Percentiles rank a stretch among this genome's conserved stretches.
These are phyloP conservation scores for Cichladusa arquata DNA, from an alignment of 2,113 vertebrate genomes.

Conservation along the genomic window DNA sequence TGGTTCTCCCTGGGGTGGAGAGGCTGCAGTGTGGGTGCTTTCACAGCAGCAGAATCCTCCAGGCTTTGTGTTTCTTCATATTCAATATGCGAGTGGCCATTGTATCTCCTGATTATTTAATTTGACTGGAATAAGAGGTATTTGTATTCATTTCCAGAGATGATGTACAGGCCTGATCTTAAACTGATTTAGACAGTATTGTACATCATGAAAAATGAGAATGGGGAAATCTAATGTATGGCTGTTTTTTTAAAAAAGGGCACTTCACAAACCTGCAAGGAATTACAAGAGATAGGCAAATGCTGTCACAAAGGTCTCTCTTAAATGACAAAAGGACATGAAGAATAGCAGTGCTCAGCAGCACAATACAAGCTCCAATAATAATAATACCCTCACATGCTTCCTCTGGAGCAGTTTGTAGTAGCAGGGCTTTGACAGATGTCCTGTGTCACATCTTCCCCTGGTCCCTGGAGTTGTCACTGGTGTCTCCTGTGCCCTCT, in stretches of 20 bases:
- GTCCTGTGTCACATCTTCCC: conserved; percentile 12
- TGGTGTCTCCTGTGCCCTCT: not conserved
- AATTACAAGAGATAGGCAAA: conserved; percentile 53
- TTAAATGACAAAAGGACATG: conserved; percentile 53
- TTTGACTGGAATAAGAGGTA: conserved; percentile 52
- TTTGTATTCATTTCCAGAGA: conserved; percentile 65
- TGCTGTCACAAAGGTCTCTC: conserved; percentile 57
- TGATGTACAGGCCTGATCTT: conserved; percentile 52
- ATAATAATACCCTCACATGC: conserved; percentile 15
- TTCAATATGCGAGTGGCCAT: not conserved
- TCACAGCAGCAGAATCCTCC: not conserved
- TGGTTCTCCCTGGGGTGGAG: accelerated
- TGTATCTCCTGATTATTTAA: conserved; percentile 52
- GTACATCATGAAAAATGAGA: conserved; percentile 66
- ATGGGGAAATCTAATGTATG: conserved; percentile 31
- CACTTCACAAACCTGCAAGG: conserved; percentile 17
- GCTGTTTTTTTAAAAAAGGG: not conserved
- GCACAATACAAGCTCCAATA: conserved; percentile 40
- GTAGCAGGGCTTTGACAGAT: conserved; percentile 29
- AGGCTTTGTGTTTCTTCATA: not conserved
- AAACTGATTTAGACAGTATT: conserved; percentile 57
- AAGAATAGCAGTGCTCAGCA: conserved; percentile 42
- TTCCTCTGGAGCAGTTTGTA: conserved; percentile 7
- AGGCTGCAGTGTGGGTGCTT: not conserved
- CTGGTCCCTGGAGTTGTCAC: not conserved